phyloP scores from a whole-genome alignment of 2,113 vertebrate genomes.

The Synchiropus splendidus region DNA sequence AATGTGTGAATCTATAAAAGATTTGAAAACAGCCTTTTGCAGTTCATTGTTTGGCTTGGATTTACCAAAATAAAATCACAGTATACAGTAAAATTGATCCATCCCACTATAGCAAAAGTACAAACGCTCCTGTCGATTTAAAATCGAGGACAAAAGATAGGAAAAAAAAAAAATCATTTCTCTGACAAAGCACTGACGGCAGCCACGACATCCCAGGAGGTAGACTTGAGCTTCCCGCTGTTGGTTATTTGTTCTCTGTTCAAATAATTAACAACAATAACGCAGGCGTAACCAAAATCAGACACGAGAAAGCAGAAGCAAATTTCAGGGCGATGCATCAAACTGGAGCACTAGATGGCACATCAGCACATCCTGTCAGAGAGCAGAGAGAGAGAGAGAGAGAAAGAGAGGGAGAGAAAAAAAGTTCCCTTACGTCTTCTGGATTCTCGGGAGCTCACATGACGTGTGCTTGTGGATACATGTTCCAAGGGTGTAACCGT shows the following conservation, averaged over 20 bases:
- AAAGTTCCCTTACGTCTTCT: conserved; percentile 10
- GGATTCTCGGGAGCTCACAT: conserved; percentile 20
- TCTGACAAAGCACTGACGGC: conserved; percentile 76
- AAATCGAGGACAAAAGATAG: conserved; percentile 54
- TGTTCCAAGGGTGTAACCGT: conserved; percentile 45
- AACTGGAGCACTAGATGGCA: too few relatives aligned
- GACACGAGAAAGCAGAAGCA: conserved; percentile 33
- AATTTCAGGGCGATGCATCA: conserved; percentile 27
- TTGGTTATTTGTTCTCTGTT: conserved; percentile 65
- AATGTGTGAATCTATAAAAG: too few relatives aligned
- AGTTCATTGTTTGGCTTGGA: too few relatives aligned
- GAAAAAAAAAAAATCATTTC: conserved; percentile 66
- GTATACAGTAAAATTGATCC: conserved; percentile 80
- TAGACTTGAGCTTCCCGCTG: conserved; percentile 93
- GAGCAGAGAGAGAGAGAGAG: conserved; percentile 8
- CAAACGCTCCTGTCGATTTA: conserved; percentile 79
- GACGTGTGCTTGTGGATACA: conserved; percentile 55
- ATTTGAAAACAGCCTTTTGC: too few relatives aligned
- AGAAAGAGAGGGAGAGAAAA: background rate
- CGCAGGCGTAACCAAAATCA: conserved; percentile 5
- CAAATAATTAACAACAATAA: conserved; percentile 80
- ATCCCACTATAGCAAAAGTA: conserved; percentile 81
- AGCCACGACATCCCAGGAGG: conserved; percentile 88
- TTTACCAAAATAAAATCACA: conserved; percentile 76
- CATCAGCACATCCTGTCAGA: conserved; percentile 38